These are phyloP conservation scores for Drosophila anomelani DNA, from an alignment of 2,888 invertebrate species.

Conservation along the genomic window DNA sequence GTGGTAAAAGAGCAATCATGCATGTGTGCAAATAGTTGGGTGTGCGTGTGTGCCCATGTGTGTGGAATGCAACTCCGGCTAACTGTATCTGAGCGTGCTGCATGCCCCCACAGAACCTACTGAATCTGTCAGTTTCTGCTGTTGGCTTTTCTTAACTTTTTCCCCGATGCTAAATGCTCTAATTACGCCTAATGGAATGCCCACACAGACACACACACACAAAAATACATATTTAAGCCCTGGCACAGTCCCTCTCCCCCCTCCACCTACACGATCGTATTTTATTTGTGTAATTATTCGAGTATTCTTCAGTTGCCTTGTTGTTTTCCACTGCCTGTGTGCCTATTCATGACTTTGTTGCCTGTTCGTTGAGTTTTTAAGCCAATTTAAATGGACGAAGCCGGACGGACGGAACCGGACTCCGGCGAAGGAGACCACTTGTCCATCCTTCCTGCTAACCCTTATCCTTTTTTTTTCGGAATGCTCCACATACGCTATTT, in stretches of 20 bases:
- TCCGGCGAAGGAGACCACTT: conserved; percentile 22
- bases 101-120: conserved; percentile 2
- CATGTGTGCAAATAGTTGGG: conserved; percentile 27
- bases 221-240: not conserved
- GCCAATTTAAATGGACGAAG: conserved; percentile 70
- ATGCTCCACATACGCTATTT: conserved; percentile 49
- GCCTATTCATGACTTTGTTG: conserved; percentile 79
- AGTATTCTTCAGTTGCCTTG: conserved; percentile 38
- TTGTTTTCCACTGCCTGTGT: conserved; percentile 24
- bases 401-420: conserved; percentile 43
- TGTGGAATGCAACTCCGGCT: conserved; percentile 35
- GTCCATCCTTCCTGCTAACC: conserved; percentile 26
- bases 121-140: conserved; percentile 38
- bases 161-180: conserved; percentile 74
- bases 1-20: conserved; percentile 42
- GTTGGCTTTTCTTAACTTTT: conserved; percentile 71
- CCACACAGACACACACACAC: conserved; percentile 9
- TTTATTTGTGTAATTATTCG: conserved; percentile 60
- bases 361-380: conserved; percentile 71
- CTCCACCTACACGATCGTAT: conserved; percentile 13
- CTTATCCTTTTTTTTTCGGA: conserved; percentile 36
- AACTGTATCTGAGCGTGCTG: conserved; percentile 35
- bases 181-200: conserved; percentile 79
- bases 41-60: conserved; percentile 1
- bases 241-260: not conserved